phyloP scores from a whole-genome alignment of 2,113 vertebrate genomes.

The Rhombomys opimus region DNA sequence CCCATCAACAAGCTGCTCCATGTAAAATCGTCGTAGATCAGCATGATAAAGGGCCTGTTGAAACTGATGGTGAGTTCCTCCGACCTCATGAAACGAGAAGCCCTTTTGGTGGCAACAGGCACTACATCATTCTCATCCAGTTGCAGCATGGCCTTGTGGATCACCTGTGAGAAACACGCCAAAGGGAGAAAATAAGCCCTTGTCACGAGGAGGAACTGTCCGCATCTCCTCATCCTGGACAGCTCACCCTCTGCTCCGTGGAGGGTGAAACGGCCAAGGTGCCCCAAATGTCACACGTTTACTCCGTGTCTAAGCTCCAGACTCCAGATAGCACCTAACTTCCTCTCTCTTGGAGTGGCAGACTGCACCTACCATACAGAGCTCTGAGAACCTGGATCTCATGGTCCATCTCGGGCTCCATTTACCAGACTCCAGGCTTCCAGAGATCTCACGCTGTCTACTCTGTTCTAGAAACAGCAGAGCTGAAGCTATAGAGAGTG shows the following conservation, averaged over 20 bases:
- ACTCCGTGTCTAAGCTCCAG: background rate
- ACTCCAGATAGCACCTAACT: background rate
- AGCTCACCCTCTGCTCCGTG: background rate
- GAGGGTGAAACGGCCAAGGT: no score
- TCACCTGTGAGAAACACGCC: constrained; percentile 84
- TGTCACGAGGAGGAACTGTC: rapidly evolving
- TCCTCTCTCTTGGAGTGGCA: background rate
- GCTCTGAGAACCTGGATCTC: background rate
- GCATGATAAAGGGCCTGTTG: constrained; percentile 89
- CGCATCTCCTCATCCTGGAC: rapidly evolving
- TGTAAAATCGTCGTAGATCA: constrained; percentile 89
- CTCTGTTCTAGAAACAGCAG: no score
- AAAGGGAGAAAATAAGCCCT: background rate
- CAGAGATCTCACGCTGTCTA: background rate
- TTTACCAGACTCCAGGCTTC: background rate
- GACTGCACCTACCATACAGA: rapidly evolving
- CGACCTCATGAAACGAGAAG: constrained; percentile 70
- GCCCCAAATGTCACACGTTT: background rate
- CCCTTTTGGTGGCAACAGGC: constrained; percentile 76
- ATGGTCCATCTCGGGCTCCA: rapidly evolving
- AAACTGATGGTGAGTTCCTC: constrained; percentile 80
- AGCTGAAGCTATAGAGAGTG: no score
- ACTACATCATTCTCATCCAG: constrained; percentile 90
- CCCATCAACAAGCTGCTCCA: constrained; percentile 91
- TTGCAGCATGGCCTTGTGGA: constrained; percentile 91